phyloP scores from a whole-genome alignment of 2,797 vertebrate genomes.

The Sebastes cheni region DNA sequence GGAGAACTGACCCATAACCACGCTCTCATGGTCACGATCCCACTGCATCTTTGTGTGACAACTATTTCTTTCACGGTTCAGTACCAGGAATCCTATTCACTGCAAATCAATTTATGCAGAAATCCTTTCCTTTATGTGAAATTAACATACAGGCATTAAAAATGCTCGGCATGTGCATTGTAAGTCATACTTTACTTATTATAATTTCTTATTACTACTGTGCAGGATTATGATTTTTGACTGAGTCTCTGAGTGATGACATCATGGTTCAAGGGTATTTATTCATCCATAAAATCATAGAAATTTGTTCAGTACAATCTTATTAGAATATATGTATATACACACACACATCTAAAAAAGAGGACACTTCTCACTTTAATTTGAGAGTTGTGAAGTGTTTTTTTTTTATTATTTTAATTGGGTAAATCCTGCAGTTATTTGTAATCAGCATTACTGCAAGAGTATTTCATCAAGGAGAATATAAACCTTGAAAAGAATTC shows the following conservation, averaged over 20 bases:
- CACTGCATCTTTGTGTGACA: neutral
- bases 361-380: neutral
- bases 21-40: neutral
- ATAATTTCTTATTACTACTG: neutral
- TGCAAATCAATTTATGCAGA: neutral
- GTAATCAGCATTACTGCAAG: neutral
- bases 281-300: neutral
- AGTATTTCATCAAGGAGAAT: neutral
- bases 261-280: neutral
- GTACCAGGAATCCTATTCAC: neutral
- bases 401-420: neutral
- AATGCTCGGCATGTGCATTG: neutral
- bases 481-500: neutral
- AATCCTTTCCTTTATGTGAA: neutral
- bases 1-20: neutral
- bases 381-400: neutral
- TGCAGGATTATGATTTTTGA: neutral
- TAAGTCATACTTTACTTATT: neutral
- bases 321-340: neutral
- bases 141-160: neutral
- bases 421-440: neutral
- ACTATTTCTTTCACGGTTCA: neutral
- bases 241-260: neutral
- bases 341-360: neutral
- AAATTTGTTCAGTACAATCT: neutral